A percentile compares a stretch with the other conserved stretches of the same genome.
Conservation (phyloP, 2,113 vertebrate genomes). For the Vulpes lagopus region DNA sequence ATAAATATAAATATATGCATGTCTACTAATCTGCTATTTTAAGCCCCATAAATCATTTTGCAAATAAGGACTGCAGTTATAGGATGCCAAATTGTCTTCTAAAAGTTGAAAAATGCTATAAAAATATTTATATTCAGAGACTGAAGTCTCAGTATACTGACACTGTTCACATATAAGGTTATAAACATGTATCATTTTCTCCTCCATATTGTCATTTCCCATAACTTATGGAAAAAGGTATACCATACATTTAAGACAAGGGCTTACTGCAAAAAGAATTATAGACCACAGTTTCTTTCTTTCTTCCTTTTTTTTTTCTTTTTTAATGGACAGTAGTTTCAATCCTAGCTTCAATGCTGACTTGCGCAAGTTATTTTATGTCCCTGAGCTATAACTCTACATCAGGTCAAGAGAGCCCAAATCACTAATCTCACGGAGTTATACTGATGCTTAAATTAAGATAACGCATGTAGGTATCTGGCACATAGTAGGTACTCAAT, state of each 20-base stretch:
- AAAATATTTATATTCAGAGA: slow-evolving; percentile 40
- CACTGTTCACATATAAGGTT: slow-evolving; percentile 21
- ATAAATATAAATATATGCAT: background rate
- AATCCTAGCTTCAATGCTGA: background rate
- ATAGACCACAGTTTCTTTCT: background rate
- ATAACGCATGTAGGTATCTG: background rate
- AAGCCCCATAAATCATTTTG: background rate
- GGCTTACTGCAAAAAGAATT: background rate
- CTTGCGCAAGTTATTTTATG: background rate
- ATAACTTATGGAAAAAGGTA: background rate
- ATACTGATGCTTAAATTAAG: background rate
- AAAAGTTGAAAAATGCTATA: slow-evolving; percentile 9
- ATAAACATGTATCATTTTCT: background rate
- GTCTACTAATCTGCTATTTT: background rate
- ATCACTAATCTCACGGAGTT: background rate
- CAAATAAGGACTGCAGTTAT: background rate
- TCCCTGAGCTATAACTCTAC: background rate
- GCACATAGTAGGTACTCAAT: background rate
- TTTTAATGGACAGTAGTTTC: background rate
- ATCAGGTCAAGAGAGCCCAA: background rate
- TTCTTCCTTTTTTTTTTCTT: background rate
- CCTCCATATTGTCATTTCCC: background rate
- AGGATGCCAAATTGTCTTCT: slow-evolving; percentile 26
- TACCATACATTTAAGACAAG: background rate
- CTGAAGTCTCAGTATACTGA: background rate